phyloP scores from a whole-genome alignment of 2,113 vertebrate genomes.

The Riparia riparia region DNA sequence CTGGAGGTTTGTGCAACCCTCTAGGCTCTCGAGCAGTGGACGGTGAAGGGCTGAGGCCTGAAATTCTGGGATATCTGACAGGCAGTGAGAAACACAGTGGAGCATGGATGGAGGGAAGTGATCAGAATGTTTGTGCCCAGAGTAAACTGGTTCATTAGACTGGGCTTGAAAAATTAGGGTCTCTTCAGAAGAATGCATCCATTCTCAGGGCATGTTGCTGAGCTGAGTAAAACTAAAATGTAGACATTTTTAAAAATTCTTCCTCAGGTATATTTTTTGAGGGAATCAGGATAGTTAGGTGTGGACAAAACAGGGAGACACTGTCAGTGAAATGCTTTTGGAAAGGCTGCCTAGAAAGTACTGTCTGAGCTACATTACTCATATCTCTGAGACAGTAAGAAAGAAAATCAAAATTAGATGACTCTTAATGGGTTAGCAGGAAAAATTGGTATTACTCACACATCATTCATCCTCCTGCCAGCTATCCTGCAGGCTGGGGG shows the following conservation, averaged over 20 bases:
- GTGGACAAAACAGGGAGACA: not conserved
- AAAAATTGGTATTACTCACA: not conserved
- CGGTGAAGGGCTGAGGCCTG: not conserved
- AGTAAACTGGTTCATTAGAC: not conserved
- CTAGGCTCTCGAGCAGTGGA: rapidly evolving
- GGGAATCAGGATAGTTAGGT: not conserved
- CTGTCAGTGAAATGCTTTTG: not conserved
- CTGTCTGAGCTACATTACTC: not conserved
- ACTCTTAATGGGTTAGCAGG: not conserved
- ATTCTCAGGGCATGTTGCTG: not conserved
- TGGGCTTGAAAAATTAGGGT: not conserved
- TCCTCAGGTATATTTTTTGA: not conserved
- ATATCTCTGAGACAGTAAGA: not conserved
- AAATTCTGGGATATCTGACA: not conserved
- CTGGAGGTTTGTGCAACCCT: not conserved
- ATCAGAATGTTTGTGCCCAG: not conserved
- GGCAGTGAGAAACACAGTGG: not conserved
- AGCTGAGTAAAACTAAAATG: not conserved
- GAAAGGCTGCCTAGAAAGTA: not conserved
- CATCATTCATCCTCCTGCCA: not conserved
- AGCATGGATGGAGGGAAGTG: not conserved
- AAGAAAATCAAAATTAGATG: not conserved
- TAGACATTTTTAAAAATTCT: not conserved
- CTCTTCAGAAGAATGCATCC: not conserved
- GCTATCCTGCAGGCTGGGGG: not conserved